A percentile compares a stretch with the other conserved stretches of the same genome.
These are phyloP conservation scores for Oceanites oceanicus DNA, from an alignment of 2,113 vertebrate species.

Conservation along the genomic window DNA sequence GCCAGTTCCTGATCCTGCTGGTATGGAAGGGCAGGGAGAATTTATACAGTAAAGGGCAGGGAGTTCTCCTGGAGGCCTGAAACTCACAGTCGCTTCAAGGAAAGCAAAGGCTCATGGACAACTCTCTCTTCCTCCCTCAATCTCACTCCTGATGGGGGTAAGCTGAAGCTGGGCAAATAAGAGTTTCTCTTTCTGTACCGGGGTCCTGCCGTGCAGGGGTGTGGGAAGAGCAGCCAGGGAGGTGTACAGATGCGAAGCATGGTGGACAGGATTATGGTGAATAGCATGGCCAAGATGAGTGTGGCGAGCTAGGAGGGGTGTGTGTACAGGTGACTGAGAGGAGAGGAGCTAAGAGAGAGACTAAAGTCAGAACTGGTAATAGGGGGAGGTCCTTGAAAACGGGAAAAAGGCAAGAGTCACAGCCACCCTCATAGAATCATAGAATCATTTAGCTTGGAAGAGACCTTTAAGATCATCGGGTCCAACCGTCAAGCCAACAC, in stretches of 20 bases:
- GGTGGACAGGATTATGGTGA: neutral
- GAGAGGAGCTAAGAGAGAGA: neutral
- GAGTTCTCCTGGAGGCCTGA: neutral
- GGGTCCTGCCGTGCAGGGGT: neutral
- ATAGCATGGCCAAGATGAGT: neutral
- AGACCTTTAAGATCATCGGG: too few relatives aligned
- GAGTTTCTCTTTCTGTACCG: neutral
- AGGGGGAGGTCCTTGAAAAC: neutral
- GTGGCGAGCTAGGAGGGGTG: neutral
- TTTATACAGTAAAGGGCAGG: neutral
- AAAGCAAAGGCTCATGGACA: neutral
- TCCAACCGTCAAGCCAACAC: too few relatives aligned
- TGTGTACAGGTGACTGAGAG: neutral
- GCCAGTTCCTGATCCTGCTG: neutral
- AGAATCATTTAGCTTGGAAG: too few relatives aligned
- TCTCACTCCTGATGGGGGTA: neutral
- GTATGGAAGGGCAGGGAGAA: neutral
- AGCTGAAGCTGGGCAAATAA: neutral
- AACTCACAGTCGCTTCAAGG: neutral
- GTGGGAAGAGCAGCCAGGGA: neutral
- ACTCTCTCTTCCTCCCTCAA: neutral
- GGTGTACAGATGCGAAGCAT: neutral
- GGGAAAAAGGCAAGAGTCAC: neutral
- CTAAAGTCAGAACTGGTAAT: neutral
- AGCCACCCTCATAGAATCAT: neutral